A percentile compares a stretch with the other conserved stretches of the same genome.
Evolutionary conservation across 2,888 invertebrate species (phyloP).

Genomic region (Buathra laborator): DNA sequence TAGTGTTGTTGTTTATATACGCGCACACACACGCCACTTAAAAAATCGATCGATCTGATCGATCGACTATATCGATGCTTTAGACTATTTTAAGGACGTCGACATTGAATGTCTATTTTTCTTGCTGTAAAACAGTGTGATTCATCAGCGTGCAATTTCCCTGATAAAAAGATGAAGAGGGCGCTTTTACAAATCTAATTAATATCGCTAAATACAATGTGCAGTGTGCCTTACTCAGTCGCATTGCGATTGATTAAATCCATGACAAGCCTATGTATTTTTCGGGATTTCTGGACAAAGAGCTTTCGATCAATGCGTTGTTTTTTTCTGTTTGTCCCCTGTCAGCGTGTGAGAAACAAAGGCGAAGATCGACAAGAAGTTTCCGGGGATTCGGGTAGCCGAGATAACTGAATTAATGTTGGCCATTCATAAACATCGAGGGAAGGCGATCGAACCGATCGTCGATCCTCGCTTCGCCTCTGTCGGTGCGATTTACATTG

Average conservation of each 20-base stretch:
- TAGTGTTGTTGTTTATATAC: too few species aligned
- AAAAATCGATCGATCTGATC: too few species aligned
- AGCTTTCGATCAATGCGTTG: not conserved
- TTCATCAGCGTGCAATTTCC: too few species aligned
- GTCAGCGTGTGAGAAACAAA: not conserved
- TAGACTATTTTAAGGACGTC: too few species aligned
- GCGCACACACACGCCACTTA: too few species aligned
- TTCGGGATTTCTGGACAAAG: not conserved
- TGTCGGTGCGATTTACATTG: slow-evolving; percentile 52
- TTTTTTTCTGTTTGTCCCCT: not conserved
- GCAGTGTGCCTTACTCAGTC: not conserved
- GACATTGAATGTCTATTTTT: too few species aligned
- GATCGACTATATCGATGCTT: too few species aligned
- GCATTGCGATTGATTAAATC: not conserved
- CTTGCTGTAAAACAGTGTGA: too few species aligned
- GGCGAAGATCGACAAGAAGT: not conserved
- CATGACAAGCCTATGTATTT: not conserved
- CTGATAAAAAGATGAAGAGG: too few species aligned
- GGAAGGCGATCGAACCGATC: slow-evolving; percentile 24
- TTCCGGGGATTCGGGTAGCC: not conserved
- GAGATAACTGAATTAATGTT: slow-evolving; percentile 17
- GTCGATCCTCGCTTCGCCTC: slow-evolving; percentile 51
- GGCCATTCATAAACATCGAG: not conserved
- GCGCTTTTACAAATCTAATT: too few species aligned
- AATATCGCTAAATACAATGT: too few species aligned